phyloP scores from a whole-genome alignment of 2,797 vertebrate genomes.

The Galagoides demidoff region DNA sequence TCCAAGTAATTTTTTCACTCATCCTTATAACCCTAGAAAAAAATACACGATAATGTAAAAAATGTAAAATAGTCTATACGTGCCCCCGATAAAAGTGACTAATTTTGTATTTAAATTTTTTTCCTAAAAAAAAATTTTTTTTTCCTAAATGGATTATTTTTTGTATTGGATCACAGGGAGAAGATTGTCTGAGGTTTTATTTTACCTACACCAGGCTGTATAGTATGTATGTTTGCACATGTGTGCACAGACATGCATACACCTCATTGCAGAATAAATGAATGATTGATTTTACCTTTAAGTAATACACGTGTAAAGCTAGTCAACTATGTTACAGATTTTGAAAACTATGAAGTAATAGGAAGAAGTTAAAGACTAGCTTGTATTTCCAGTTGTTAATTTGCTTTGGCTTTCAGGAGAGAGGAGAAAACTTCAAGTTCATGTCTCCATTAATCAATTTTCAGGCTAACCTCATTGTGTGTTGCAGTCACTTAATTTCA shows the following conservation, averaged over 20 bases:
- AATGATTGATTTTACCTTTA: not conserved
- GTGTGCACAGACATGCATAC: not conserved
- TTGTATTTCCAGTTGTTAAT: not conserved
- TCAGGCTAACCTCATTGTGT: not conserved
- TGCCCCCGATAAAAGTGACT: not conserved
- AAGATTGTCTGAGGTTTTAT: not conserved
- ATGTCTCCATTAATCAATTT: not conserved
- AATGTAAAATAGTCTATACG: not conserved
- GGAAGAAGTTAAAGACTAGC: not conserved
- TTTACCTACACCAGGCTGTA: not conserved
- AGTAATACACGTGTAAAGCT: not conserved
- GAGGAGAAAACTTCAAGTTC: not conserved
- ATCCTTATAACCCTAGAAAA: not conserved
- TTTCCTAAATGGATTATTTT: not conserved
- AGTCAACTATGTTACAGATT: not conserved
- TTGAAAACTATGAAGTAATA: not conserved
- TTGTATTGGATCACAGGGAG: not conserved
- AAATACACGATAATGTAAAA: not conserved
- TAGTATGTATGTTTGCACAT: not conserved
- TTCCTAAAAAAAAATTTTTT: not conserved
- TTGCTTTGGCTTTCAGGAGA: not conserved
- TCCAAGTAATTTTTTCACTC: not conserved
- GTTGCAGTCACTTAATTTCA: not conserved
- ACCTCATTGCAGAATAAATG: not conserved
- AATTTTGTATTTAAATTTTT: slow-evolving; percentile 17